Evolutionary conservation across 2,888 invertebrate genomes (phyloP).

Genomic region (Branchellion lobata): DNA sequence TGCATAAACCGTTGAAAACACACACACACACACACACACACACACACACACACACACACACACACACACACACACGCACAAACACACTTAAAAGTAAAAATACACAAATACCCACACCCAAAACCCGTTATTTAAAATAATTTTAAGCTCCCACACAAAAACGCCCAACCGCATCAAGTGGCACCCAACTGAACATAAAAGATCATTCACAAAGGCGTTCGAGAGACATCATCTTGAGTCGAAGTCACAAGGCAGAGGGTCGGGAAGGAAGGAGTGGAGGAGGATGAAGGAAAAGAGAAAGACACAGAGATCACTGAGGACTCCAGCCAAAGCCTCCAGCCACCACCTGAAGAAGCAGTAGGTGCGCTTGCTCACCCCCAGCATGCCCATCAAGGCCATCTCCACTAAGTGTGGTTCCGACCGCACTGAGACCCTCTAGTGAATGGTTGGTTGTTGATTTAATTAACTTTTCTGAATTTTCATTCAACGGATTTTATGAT

Average conservation of each 20-base stretch:
- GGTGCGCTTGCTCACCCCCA: background rate
- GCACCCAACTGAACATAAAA: too few species aligned
- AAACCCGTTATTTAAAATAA: background rate
- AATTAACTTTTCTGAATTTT: too few species aligned
- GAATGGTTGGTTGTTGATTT: too few species aligned
- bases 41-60: slow-evolving; percentile 7
- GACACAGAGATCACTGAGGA: background rate
- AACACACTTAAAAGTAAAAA: background rate
- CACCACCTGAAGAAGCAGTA: background rate
- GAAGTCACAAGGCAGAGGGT: slow-evolving; percentile 12
- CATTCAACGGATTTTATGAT: too few species aligned
- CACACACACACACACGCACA: slow-evolving; percentile 12
- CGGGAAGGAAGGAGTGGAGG: background rate
- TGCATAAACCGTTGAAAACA: background rate
- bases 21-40: slow-evolving; percentile 17
- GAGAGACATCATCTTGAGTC: background rate
- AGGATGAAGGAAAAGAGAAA: background rate
- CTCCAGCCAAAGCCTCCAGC: background rate
- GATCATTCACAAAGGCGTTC: too few species aligned
- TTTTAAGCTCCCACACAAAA: too few species aligned
- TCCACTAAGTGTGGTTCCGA: background rate
- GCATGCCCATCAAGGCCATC: background rate
- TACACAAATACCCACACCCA: background rate
- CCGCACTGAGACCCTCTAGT: background rate
- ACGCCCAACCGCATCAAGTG: too few species aligned